These are phyloP conservation scores for Hylaeus anthracinus DNA, from an alignment of 1,140 invertebrate genomes.

Conservation along the genomic window DNA sequence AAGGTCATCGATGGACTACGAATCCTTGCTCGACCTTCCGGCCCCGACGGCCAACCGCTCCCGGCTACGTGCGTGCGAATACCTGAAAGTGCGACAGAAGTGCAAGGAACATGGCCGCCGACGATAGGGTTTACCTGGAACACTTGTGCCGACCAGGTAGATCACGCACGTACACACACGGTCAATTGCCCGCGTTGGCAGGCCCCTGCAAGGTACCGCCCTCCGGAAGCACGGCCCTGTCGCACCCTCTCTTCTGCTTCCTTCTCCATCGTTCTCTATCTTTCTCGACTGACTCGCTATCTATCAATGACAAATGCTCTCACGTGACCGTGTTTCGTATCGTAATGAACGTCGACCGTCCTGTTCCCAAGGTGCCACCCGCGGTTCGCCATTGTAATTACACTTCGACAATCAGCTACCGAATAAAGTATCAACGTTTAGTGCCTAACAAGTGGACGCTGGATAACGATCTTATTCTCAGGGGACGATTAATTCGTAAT, in stretches of 20 bases:
- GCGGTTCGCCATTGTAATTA: constrained; percentile 59
- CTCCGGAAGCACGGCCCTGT: constrained; percentile 72
- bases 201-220: constrained; percentile 71
- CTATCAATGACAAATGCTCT: constrained; percentile 60
- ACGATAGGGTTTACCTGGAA: constrained; percentile 61
- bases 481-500: too few species aligned
- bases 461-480: constrained; percentile 19
- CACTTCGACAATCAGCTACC: background rate
- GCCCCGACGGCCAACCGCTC: background rate
- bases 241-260: constrained; percentile 55
- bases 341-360: constrained; percentile 60
- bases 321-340: constrained; percentile 58
- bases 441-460: background rate
- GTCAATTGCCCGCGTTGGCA: constrained; percentile 61
- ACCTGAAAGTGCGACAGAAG: constrained; percentile 34
- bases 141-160: constrained; percentile 52
- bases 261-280: constrained; percentile 38
- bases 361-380: constrained; percentile 59
- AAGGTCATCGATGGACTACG: background rate
- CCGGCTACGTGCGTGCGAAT: constrained; percentile 9
- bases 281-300: background rate
- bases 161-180: constrained; percentile 60
- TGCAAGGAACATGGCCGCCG: constrained; percentile 63
- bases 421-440: constrained; percentile 31
- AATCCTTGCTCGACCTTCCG: background rate